A percentile compares a stretch with the other conserved stretches of the same genome.
Evolutionary conservation across 2,797 vertebrate genomes (phyloP).

Genomic region (Gastrophryne carolinensis): DNA sequence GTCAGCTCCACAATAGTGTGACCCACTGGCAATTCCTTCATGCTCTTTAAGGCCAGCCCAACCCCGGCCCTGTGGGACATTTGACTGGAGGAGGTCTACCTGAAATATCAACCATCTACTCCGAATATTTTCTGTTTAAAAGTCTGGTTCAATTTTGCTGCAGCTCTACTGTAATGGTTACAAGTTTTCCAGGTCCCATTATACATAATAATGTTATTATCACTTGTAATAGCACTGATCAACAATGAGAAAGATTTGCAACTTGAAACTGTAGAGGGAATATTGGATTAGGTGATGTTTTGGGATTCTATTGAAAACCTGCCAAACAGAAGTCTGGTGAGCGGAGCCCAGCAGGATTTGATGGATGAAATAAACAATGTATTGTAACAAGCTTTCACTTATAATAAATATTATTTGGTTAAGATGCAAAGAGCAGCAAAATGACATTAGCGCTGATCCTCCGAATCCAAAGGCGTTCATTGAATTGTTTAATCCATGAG

Average conservation of each 20-base stretch:
- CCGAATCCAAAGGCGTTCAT: background rate
- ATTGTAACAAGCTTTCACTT: constrained; percentile 29
- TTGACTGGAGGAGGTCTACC: background rate
- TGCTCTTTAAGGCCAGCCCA: too few relatives aligned
- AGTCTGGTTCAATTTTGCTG: background rate
- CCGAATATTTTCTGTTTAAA: background rate
- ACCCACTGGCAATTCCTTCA: too few relatives aligned
- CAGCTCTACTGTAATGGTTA: background rate
- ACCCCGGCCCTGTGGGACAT: too few relatives aligned
- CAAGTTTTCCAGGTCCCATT: background rate
- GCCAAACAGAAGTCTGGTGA: constrained; percentile 17
- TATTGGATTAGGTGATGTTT: constrained; percentile 15
- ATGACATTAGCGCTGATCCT: constrained; percentile 22
- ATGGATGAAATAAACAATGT: constrained; percentile 36
- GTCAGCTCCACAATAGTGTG: too few relatives aligned
- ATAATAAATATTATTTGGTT: constrained; percentile 17
- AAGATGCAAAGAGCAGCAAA: constrained; percentile 11
- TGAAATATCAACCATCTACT: background rate
- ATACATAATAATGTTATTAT: background rate
- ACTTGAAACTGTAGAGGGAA: constrained; percentile 6
- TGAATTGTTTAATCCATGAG: background rate
- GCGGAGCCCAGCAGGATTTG: constrained; percentile 5
- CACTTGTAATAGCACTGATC: background rate
- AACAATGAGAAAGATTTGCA: background rate
- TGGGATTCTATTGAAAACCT: constrained; percentile 7